phyloP scores from a whole-genome alignment of 2,113 vertebrate species.

The Circaetus cinerascens region DNA sequence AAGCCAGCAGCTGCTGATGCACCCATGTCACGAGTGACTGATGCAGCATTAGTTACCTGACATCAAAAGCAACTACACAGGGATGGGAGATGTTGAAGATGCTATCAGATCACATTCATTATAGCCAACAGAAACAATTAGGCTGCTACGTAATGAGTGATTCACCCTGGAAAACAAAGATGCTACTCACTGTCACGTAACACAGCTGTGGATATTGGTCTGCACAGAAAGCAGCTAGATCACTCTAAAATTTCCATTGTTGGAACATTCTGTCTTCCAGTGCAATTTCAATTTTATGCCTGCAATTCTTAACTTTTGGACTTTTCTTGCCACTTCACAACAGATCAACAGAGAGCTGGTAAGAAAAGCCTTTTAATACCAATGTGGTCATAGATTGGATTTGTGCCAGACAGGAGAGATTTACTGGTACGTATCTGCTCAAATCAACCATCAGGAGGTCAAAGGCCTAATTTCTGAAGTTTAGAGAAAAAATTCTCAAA shows the following conservation, averaged over 20 bases:
- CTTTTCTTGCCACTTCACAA: background rate
- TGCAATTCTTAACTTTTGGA: background rate
- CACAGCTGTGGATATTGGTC: background rate
- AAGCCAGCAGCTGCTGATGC: background rate
- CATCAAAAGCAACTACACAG: background rate
- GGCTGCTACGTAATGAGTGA: background rate
- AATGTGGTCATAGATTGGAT: background rate
- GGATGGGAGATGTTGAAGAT: background rate
- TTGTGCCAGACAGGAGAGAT: background rate
- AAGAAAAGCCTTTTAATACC: background rate
- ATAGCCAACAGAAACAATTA: background rate
- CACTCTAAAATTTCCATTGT: background rate
- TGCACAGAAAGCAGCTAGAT: background rate
- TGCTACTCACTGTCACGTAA: background rate
- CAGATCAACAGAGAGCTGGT: background rate
- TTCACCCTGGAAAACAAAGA: background rate
- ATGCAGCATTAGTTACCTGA: background rate
- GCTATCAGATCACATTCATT: too few relatives aligned
- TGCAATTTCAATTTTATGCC: background rate
- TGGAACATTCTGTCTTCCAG: background rate
- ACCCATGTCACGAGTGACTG: fast-evolving
- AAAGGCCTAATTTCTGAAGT: background rate
- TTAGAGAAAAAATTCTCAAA: background rate
- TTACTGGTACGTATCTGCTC: background rate
- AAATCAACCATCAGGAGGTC: background rate